Conservation (phyloP, 1,140 invertebrate genomes). For the Drosophila truncata region DNA sequence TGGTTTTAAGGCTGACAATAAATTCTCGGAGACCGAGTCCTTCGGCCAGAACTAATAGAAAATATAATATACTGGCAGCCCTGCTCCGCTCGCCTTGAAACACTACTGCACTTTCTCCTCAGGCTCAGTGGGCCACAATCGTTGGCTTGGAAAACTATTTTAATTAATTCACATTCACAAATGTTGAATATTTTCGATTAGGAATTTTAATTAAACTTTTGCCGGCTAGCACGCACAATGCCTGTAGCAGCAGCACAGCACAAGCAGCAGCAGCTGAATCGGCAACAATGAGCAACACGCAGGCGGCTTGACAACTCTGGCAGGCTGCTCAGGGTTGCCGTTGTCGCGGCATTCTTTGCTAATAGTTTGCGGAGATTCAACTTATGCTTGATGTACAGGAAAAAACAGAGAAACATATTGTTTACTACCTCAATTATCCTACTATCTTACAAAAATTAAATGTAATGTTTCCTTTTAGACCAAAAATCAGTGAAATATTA, state of each 20-base stretch:
- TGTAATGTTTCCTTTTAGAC: too few species aligned
- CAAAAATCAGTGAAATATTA: neutral
- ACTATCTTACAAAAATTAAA: neutral
- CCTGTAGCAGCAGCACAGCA: slow-evolving; percentile 9
- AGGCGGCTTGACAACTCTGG: slow-evolving; percentile 61
- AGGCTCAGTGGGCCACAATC: slow-evolving; percentile 35
- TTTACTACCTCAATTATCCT: neutral
- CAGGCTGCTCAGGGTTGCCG: slow-evolving; percentile 25
- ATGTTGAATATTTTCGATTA: slow-evolving; percentile 82
- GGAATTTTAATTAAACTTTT: slow-evolving; percentile 85
- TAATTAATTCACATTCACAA: slow-evolving; percentile 83
- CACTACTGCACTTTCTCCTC: slow-evolving; percentile 2
- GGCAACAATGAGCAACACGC: slow-evolving; percentile 46
- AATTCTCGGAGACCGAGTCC: neutral
- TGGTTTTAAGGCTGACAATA: slow-evolving; percentile 4
- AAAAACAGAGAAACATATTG: neutral
- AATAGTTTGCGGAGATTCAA: slow-evolving; percentile 70
- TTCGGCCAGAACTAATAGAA: neutral
- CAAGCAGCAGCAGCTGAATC: slow-evolving; percentile 14
- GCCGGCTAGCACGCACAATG: slow-evolving; percentile 62
- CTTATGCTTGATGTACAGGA: slow-evolving; percentile 24
- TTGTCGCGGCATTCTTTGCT: slow-evolving; percentile 64
- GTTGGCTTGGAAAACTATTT: slow-evolving; percentile 77
- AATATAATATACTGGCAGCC: slow-evolving; percentile 11
- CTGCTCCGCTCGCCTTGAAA: neutral